Base-by-base conservation (phyloP, 2,888 invertebrate genomes). In the Leucophenga maculata region DNA sequence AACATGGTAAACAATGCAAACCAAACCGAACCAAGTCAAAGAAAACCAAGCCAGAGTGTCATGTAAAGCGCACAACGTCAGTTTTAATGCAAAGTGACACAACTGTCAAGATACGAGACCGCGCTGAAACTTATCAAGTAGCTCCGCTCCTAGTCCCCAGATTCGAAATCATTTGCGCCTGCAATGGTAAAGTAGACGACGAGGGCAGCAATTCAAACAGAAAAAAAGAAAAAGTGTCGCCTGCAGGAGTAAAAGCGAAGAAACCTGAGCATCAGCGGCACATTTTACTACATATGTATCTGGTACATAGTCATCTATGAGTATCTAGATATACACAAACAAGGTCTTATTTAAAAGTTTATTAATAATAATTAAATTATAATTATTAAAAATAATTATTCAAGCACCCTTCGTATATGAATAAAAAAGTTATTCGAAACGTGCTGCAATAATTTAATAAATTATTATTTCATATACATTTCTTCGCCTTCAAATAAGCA, bases 41-140 rank as follows among this genome's bases (percentile, higher is more conserved):
- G 22, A 57, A 57, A n/a, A n/a, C 22, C 13, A 57, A 57, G 57
- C 31, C 57, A 57, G 11, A 26, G 57, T 57, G 62, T 46, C 48
- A 64, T 64, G 62, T 48, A 64, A 64, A 64, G 62, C 62, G 48
- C 48, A 48, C 48, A 64, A 64, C 62, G 62, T 64, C 62, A 64
- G 18, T 48, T 64, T 64, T 48, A 64, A 64, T 64, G 62, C 46
- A 64, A 64, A 64, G 46, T 64, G 62, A 64, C 62, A 64, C 62
- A 64, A 64, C 62, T 64, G 62, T 48, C 62, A 64, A 64, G 62
- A 64, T 20, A 48, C 26, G 26, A 64, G 39, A 13, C 39, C 39
- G 16, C 9, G 22, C 13, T 18, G 60, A 31, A n/a, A 50, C 13
- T 16, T 18, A 50, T 16, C 50, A 13, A n/a, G 18, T 18, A n/a